Conservation (phyloP, 2,888 invertebrate species). For the Neria commutata region DNA sequence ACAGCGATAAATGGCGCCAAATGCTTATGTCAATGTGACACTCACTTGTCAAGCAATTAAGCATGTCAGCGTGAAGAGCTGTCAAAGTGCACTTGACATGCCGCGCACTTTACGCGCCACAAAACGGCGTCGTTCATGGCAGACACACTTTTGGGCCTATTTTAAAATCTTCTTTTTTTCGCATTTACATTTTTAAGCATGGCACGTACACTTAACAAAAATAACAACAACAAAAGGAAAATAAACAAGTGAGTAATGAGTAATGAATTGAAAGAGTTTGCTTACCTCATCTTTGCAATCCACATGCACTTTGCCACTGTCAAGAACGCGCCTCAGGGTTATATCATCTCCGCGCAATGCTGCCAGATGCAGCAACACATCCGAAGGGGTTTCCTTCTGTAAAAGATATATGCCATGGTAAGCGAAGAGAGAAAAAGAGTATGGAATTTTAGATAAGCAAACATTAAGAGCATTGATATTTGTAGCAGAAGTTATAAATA, state of each 20-base stretch:
- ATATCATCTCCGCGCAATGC: constrained; percentile 85
- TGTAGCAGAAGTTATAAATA: not conserved
- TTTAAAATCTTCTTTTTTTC: too few relatives aligned
- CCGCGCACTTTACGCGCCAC: too few relatives aligned
- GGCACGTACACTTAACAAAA: constrained; percentile 18
- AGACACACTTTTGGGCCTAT: too few relatives aligned
- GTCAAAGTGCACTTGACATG: too few relatives aligned
- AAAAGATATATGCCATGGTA: too few relatives aligned
- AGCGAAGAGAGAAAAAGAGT: too few relatives aligned
- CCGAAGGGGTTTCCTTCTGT: constrained; percentile 91
- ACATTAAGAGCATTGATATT: not conserved
- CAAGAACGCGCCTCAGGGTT: constrained; percentile 77
- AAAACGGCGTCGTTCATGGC: too few relatives aligned
- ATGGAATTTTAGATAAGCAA: constrained; percentile 18
- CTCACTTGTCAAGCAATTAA: too few relatives aligned
- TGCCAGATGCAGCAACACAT: constrained; percentile 90
- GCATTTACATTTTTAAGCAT: not conserved
- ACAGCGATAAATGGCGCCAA: too few relatives aligned
- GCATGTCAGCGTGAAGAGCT: too few relatives aligned
- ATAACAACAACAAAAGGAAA: not conserved
- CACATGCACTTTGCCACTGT: constrained; percentile 92
- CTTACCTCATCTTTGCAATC: constrained; percentile 91
- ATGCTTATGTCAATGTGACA: too few relatives aligned
- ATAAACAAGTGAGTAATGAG: not conserved
- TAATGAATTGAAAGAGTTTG: constrained; percentile 1